Evolutionary conservation across 37 sponge, comb jelly and placozoan genomes (phyloP).

Genomic region (Beroe forskalii): DNA sequence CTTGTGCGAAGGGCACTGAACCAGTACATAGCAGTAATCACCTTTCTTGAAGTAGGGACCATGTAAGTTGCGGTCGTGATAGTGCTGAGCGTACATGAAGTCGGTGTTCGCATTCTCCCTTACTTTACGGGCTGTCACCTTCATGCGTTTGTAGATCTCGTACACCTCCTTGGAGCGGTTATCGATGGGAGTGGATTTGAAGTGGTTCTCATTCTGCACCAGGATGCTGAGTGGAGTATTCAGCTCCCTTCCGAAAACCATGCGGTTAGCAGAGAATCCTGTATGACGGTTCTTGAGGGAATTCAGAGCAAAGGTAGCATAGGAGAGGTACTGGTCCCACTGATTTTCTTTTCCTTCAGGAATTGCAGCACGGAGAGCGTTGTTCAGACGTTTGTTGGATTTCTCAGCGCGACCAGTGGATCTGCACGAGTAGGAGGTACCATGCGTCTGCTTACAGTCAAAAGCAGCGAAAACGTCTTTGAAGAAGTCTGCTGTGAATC

Average conservation of each 20-base stretch:
- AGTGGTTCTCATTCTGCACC: neutral
- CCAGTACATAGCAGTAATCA: neutral
- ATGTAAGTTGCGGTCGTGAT: neutral
- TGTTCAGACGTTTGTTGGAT: neutral
- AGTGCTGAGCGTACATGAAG: neutral
- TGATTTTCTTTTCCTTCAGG: neutral
- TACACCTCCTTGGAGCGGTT: neutral
- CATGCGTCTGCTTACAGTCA: neutral
- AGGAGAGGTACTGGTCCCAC: neutral
- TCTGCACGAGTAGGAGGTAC: neutral
- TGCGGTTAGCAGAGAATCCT: neutral
- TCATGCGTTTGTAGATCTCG: neutral
- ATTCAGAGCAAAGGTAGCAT: neutral
- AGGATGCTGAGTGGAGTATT: neutral
- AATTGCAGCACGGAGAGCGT: neutral
- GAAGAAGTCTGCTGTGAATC: neutral
- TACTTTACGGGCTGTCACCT: neutral
- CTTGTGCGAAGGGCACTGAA: neutral
- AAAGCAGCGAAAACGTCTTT: neutral
- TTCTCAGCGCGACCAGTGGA: neutral
- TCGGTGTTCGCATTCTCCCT: neutral
- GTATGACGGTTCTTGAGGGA: neutral
- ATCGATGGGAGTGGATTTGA: neutral
- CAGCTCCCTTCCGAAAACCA: neutral
- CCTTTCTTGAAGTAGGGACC: constrained; percentile 38